Conservation (phyloP, 2,797 vertebrate genomes). For the Galago senegalensis region DNA sequence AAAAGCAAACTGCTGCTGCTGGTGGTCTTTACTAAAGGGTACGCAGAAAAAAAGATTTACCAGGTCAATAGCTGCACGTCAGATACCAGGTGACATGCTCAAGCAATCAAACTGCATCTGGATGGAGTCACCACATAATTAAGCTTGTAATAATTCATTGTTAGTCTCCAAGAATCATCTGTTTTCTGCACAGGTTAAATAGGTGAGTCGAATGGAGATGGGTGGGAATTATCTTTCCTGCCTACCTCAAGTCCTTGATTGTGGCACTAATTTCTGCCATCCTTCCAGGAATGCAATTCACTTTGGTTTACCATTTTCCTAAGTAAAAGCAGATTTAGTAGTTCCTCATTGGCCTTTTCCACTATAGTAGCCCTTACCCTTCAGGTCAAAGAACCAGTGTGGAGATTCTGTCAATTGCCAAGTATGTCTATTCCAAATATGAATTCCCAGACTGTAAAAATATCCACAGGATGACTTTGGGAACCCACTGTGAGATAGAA, state of each 20-base stretch:
- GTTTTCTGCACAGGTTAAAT: neutral
- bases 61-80: neutral
- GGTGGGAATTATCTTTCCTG: neutral
- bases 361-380: neutral
- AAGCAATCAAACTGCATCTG: neutral
- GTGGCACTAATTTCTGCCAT: neutral
- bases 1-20: neutral
- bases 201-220: neutral
- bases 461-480: neutral
- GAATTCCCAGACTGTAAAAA: neutral
- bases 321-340: neutral
- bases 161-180: neutral
- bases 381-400: neutral
- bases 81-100: neutral
- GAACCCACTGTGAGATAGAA: neutral
- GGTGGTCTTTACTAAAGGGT: neutral
- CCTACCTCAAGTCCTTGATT: neutral
- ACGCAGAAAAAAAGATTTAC: neutral
- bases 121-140: neutral
- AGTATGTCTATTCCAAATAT: neutral
- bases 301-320: neutral
- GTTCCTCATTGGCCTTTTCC: neutral
- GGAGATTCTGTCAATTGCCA: neutral
- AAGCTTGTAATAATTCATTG: neutral
- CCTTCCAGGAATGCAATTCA: neutral